Base-by-base conservation (phyloP, 2,888 invertebrate genomes). In the Phymatocera aterrima region DNA sequence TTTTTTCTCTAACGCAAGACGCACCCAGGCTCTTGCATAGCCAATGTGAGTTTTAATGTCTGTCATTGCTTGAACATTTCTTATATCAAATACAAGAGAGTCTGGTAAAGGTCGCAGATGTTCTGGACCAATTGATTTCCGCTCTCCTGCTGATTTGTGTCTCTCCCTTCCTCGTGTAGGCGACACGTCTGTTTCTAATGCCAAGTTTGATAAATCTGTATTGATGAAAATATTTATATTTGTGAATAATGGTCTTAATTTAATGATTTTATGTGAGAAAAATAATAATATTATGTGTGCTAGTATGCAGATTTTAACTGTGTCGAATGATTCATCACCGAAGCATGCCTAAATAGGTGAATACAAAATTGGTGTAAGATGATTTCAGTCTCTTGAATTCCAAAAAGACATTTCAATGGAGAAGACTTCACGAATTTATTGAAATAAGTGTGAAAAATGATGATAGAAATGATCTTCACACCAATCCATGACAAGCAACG, bases 1-100 rank as follows among this genome's bases (percentile, higher is more conserved):
- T 90, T 99, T 99, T 91, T 99, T 98, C 89, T 99, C 99, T 64
- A 99, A 91, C 0, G 99, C 96, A 31, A 99, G 92, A 77, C 99
- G 94, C 2, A 99, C 97, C 96, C 98, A 99, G 1, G 99, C 99
- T 84, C 99, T 93, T 0, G 97, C 96, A 89, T 96, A 96, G 1
- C 99, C 99, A 83, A 99, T 98, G 86, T 99, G 98, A 0, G 99
- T 99, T 92, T 98, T 98, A 78, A 99, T 98, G 89, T 99, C 99
- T 0, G 97, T 96, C 98, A 99, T 99, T 34, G 96, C 95, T 92
- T 97, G 95, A 43, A 97, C 95, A 89, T 97, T 97, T 86, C 97
- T 96, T 92, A 98, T 96, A 91, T 98, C 98, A 90, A 96, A 96
- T 46, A 96, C 94, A 40, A 98, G 92, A 15, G 96, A 96, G 84